Percentiles rank a stretch among this genome's conserved stretches.
Evolutionary conservation across 2,797 vertebrate genomes (phyloP).

Genomic region (Ptychobarbus kaznakovi): DNA sequence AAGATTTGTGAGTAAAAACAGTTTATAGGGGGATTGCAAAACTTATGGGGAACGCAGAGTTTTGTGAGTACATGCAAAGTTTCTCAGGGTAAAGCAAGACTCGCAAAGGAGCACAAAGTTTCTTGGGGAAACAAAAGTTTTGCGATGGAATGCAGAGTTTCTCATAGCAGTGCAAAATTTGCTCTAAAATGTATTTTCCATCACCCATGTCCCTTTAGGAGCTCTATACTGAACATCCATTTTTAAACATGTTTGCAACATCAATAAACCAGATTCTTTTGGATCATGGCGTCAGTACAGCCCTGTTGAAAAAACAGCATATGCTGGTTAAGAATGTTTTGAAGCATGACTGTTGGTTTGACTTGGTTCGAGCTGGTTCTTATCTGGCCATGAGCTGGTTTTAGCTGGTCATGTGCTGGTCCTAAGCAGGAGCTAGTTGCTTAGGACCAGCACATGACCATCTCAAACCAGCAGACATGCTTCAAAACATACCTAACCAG

Average conservation of each 20-base stretch:
- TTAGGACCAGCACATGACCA: no score
- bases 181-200: neutral
- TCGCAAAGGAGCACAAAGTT: no score
- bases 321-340: no score
- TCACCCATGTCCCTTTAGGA: neutral
- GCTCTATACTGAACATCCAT: neutral
- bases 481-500: no score
- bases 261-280: neutral
- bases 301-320: no score
- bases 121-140: neutral
- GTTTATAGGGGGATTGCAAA: neutral
- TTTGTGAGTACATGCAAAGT: neutral
- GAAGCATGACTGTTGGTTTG: no score
- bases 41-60: no score
- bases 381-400: no score
- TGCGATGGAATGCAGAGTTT: neutral
- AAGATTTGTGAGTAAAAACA: neutral
- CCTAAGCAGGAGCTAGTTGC: no score
- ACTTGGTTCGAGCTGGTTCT: no score
- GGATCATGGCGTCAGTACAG: neutral
- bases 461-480: no score
- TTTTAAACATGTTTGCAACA: neutral
- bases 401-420: no score
- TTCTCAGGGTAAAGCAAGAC: neutral
- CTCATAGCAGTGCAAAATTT: neutral